phyloP scores from a whole-genome alignment of 2,113 vertebrate species.

The Boleophthalmus pectinirostris region DNA sequence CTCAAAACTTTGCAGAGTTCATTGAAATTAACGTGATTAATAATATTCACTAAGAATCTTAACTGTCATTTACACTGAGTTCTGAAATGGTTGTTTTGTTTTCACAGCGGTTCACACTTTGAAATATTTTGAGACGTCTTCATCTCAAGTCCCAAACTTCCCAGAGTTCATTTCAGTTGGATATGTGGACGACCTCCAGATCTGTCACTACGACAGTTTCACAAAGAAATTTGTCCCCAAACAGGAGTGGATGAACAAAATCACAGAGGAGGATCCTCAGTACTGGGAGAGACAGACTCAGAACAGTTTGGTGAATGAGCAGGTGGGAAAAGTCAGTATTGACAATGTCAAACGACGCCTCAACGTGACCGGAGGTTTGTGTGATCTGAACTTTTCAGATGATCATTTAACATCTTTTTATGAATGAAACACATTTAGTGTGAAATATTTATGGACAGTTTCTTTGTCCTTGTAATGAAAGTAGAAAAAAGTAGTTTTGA shows the following conservation, averaged over 20 bases:
- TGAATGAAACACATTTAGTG: too few species aligned
- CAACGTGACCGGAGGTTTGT: not conserved
- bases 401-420: too few species aligned
- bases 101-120: too few species aligned
- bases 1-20: too few species aligned
- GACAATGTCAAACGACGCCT: not conserved
- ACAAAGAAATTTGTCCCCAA: not conserved
- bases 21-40: too few species aligned
- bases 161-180: not conserved
- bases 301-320: not conserved
- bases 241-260: slow-evolving; percentile 2
- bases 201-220: not conserved
- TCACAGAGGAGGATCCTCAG: not conserved
- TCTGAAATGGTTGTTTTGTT: too few species aligned
- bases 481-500: too few species aligned
- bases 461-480: too few species aligned
- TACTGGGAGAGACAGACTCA: not conserved
- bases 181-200: not conserved
- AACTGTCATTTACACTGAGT: too few species aligned
- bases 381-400: not conserved
- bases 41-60: too few species aligned
- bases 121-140: not conserved
- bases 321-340: not conserved
- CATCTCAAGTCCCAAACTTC: not conserved
- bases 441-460: too few species aligned